Percentiles rank a stretch among this genome's conserved stretches.
These are phyloP conservation scores for Tupaia tana DNA, from an alignment of 2,113 vertebrate genomes.

Conservation along the genomic window DNA sequence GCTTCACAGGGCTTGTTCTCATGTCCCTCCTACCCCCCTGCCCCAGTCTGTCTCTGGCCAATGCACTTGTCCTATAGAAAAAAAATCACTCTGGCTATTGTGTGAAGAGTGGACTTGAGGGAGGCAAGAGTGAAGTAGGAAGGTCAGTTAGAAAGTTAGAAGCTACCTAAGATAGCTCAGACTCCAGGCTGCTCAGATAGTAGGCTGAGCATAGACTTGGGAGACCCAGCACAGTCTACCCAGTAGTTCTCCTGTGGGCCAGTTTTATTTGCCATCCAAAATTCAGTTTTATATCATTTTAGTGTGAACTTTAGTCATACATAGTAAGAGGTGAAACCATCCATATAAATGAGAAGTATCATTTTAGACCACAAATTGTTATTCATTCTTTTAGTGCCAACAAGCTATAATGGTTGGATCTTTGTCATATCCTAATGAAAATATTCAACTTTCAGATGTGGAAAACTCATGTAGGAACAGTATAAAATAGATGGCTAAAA, in stretches of 20 bases:
- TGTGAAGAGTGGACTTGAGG: neutral
- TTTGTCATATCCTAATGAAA: neutral
- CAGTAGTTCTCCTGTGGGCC: neutral
- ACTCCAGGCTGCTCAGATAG: accelerated
- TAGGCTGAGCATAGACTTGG: neutral
- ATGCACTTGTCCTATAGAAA: too few species aligned
- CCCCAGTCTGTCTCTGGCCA: too few species aligned
- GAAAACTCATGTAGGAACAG: neutral
- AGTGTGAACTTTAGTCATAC: neutral
- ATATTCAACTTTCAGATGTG: neutral
- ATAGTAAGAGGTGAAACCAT: neutral
- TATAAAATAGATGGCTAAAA: neutral
- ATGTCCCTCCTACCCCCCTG: too few species aligned
- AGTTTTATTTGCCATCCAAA: neutral
- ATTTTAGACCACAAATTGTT: neutral
- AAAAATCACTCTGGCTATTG: neutral
- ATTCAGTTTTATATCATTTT: neutral
- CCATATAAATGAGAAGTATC: neutral
- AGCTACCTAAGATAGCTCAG: too few species aligned
- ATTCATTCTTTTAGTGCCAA: neutral
- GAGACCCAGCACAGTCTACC: neutral
- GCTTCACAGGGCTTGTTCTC: too few species aligned
- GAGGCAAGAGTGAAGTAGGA: neutral
- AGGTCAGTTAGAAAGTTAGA: neutral
- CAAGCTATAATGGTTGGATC: neutral